Conservation (phyloP, 2,888 invertebrate species). For the Periphyllus acericola region DNA sequence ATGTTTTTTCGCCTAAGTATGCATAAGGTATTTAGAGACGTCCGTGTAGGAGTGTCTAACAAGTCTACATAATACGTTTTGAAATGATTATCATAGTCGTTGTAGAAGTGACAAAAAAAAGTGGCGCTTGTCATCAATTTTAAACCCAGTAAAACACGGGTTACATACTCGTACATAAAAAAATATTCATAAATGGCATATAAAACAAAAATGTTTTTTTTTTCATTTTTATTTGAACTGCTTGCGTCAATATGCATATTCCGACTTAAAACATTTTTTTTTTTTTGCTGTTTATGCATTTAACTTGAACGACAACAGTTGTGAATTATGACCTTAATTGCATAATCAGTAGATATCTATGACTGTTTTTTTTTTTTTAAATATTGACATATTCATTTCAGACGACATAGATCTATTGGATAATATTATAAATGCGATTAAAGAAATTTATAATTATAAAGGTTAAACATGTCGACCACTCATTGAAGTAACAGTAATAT, state of each 20-base stretch:
- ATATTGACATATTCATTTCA: neutral
- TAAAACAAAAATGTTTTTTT: neutral
- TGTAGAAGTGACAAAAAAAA: neutral
- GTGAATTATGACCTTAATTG: neutral
- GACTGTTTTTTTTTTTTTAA: neutral
- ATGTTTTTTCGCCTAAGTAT: neutral
- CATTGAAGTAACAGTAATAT: neutral
- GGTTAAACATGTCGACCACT: neutral
- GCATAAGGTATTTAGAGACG: constrained; percentile 21
- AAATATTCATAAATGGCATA: neutral
- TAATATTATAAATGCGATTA: neutral
- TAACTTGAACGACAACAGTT: neutral
- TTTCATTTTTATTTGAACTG: neutral
- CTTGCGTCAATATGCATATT: neutral
- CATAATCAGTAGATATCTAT: neutral
- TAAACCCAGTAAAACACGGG: constrained; percentile 12
- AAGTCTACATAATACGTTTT: neutral
- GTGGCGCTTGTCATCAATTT: neutral
- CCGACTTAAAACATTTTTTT: neutral
- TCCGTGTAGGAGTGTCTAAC: neutral
- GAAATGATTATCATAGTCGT: constrained; percentile 12
- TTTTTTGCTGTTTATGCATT: neutral
- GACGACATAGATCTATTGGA: neutral
- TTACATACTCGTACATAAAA: neutral
- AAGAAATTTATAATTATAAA: neutral